Base-by-base conservation (phyloP, 2,113 vertebrate genomes). In the Sinocyclocheilus anshuiensis region DNA sequence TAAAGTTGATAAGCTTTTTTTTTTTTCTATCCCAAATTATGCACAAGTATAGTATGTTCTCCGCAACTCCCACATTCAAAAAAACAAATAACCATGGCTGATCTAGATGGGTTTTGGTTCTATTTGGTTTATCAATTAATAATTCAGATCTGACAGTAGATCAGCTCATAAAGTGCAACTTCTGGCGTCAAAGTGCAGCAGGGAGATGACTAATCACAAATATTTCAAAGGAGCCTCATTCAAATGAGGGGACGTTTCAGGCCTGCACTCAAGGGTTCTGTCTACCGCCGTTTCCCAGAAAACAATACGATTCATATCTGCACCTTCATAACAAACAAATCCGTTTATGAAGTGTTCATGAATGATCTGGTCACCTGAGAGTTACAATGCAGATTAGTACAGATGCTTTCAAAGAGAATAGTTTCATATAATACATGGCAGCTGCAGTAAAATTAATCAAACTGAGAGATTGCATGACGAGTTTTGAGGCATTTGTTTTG, bases 161-260 rank as follows among this genome's bases (percentile, higher is more conserved):
- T 71, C 45, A 15, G 11, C 18, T 29, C 4, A 1, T 22, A 36
- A 53, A 53, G n/a, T 71, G 63, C 26, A 69, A 72, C 18, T 55
- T 69, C 65, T 55, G 6, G 3, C 45, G 72, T 39, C 57, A 63
- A 81, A 69, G 45, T 15, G 45, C 13, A 26, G 26, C 13, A 18
- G 24, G n/a, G 65, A 55, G 65, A 72, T 83, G 45, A 83, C 42
- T 29, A 22, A 50, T 22, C 87, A 24, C 53, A 55, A 71, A 13
- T 42, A 72, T 84, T 75, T 76, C 20, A 84, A 57, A 75, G 18
- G 36, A 36, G 55, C 48, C 53, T 57, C 65, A 72, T 36, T 50
- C 24, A 86, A 89, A 84, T 36, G 4, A 81, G 83, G 11, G 77
- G 76, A 84, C 84, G 76, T 84, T 84, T 79, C 48, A 61, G 83